Evolutionary conservation across 2,113 vertebrate species (phyloP), one percentile per base, ranked within the genome.

Genomic region (Microtus pennsylvanicus): DNA sequence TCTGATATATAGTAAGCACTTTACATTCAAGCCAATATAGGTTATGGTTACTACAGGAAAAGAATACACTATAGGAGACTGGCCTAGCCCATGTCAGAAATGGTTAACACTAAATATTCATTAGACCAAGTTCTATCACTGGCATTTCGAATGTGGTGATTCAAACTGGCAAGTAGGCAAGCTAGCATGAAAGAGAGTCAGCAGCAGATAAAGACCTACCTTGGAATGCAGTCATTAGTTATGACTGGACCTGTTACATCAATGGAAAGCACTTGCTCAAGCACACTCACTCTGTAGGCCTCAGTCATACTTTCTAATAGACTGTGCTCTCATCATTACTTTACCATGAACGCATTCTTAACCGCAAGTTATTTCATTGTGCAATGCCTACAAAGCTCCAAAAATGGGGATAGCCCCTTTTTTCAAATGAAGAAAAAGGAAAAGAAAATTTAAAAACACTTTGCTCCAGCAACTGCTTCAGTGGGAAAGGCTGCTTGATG

Each of bases 381-480:
- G 83, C n/a, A 45, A 3, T 19, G 89, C n/a, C 63, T n/a, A 76
- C 50, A 93, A 95, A 91, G 45, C 63, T 85, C 70, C 52, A 87
- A n/a, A 87, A 61, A 74, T 16, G 76, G 47, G 24, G 19, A 30
- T 75, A 87, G 52, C 24, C 9, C n/a, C 77, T 21, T 63, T 50
- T 94, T 87, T 85, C 50, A 93, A 96, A 94, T 74, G 13, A 76
- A 14, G 72, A 7, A 42, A 70, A 69, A 14, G 9, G 14, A 50
- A 78, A 75, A 45, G 24, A 0, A 76, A 74, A 24, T 87, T 93
- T 63, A 75, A 89, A 47, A 67, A 65, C 5, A 63, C n/a, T 19
- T 28, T 42, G 61, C 38, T 42, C n/a, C 58, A 85, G 24, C 26
- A 42, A 38, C 16, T 45, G 58, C 7, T 7, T 85, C 38, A 42